Percentiles rank a stretch among this genome's conserved stretches.
phyloP scores from a whole-genome alignment of 2,797 vertebrate genomes.

The Cichlasoma orientale region DNA sequence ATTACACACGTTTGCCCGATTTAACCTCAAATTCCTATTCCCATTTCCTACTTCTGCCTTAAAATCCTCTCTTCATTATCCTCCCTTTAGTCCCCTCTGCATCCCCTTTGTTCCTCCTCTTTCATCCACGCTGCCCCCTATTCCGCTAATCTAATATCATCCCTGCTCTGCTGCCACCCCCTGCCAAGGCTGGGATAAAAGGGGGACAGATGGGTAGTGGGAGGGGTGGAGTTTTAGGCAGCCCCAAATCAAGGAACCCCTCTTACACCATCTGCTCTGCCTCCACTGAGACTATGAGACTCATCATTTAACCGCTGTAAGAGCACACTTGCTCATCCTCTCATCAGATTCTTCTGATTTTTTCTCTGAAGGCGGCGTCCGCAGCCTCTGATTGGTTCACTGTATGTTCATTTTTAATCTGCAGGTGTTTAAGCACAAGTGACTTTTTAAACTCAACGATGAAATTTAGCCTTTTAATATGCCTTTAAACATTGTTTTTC shows the following conservation, averaged over 20 bases:
- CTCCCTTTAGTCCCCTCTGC: constrained; percentile 44
- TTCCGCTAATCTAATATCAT: constrained; percentile 78
- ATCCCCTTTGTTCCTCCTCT: constrained; percentile 72
- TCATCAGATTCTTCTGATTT: constrained; percentile 52
- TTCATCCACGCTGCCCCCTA: constrained; percentile 64
- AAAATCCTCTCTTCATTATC: constrained; percentile 68
- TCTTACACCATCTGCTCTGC: constrained; percentile 82
- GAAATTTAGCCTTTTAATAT: neutral
- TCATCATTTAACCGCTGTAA: constrained; percentile 58
- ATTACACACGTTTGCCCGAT: constrained; percentile 60
- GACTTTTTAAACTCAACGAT: neutral
- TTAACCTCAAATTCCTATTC: constrained; percentile 61
- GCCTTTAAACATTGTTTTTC: neutral
- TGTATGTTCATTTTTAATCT: neutral
- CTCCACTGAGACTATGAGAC: constrained; percentile 59
- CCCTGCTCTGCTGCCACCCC: constrained; percentile 72
- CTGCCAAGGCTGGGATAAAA: constrained; percentile 73
- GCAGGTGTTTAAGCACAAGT: neutral
- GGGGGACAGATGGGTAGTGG: constrained; percentile 83
- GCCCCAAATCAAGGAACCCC: constrained; percentile 77
- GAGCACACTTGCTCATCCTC: constrained; percentile 52
- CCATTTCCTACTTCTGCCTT: constrained; percentile 44
- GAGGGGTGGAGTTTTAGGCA: constrained; percentile 73
- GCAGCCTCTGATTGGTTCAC: constrained; percentile 27
- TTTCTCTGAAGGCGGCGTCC: constrained; percentile 2